Base-by-base conservation (phyloP, 2,113 vertebrate species). In the Coturnix japonica region DNA sequence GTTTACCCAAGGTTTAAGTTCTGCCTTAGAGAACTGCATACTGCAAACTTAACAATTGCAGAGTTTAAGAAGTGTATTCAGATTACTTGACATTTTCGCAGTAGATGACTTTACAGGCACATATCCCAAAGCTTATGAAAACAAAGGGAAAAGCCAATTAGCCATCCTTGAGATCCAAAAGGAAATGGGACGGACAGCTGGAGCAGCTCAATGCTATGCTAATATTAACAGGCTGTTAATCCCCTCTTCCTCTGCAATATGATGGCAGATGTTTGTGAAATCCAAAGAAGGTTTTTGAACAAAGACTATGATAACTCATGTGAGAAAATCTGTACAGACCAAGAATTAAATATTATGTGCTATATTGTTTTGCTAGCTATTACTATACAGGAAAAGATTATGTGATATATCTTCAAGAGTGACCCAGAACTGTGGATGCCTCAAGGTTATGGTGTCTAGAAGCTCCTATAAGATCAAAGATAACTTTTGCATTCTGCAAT, bases 161-260 rank as follows among this genome's bases (percentile, higher is more conserved):
- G 46, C 30, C n/a, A 33, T 66, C 33, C 35, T 57, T 3, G 2
- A 89, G 16, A 12, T 73, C 63, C 56, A 76, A 23, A 84, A 69
- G 51, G 57, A 94, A 89, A 59, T 30, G 17, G 15, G 26, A 88
- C 90, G 35, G 33, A 87, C 81, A 92, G 67, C 49, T 77, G 89
- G 78, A 37, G 3, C 15, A 31, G 70, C 23, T 49, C 12, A 73
- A 16, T 75, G 37, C 37, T 76, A 46, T 23, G 13, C 54, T 81
- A 64, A 53, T 61, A 23, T 47, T 67, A 85, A 66, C 46, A 83
- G 44, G 30, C 73, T 85, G 15, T 66, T 87, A 65, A 81, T 33
- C 44, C 17, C 30, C 1, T 0, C 74, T 85, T 74, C 51, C 65
- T 75, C 28, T 39, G 30, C 30, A 89, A 15, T 61, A 20, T 33